Evolutionary conservation across 1,140 invertebrate genomes (phyloP), one percentile per base, ranked within the genome.

Genomic region (Drosophila chauvacae): DNA sequence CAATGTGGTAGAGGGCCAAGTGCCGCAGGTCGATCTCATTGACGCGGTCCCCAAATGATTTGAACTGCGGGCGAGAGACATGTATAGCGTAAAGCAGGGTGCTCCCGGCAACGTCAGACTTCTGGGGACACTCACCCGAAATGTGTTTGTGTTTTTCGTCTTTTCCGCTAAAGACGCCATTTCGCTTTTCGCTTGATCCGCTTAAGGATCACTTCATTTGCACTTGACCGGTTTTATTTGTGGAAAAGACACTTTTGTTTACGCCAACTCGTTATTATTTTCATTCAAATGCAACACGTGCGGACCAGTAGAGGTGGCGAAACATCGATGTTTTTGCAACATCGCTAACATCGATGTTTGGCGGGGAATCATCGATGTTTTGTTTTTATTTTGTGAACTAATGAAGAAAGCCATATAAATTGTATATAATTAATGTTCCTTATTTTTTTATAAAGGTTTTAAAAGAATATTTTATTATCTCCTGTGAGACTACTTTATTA

Each of bases 41-140:
- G 28, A 98, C 95, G 65, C 97, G 94, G 83, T 98, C 97, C 18
- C 95, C 95, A 93, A 98, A 98, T 14, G 96, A 95, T 92, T 96
- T 95, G 93, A 98, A 98, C 97, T 98, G 60, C n/a, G 64, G 9
- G 7, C 7, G 10, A 81, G 65, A 61, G 42, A 35, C 4, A 51
- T 3, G 10, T 13, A 26, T 9, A 51, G 1, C 44, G 10, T 20
- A 51, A 42, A 37, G 11, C 28, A 10, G 26, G 23, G 35, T 23
- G 50, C 28, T 23, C 4, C 5, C 41, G 11, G n/a, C 18, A 56
- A 7, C 57, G 11, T 30, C 13, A n/a, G 45, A 60, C 20, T 72
- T 59, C 28, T 72, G 20, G 4, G n/a, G 44, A 23, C 23, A 59
- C 92, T 93, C 94, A 97, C 96, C 93, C 95, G 95, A 93, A 97